phyloP scores from a whole-genome alignment of 1,140 invertebrate genomes.

The Arion vulgaris region DNA sequence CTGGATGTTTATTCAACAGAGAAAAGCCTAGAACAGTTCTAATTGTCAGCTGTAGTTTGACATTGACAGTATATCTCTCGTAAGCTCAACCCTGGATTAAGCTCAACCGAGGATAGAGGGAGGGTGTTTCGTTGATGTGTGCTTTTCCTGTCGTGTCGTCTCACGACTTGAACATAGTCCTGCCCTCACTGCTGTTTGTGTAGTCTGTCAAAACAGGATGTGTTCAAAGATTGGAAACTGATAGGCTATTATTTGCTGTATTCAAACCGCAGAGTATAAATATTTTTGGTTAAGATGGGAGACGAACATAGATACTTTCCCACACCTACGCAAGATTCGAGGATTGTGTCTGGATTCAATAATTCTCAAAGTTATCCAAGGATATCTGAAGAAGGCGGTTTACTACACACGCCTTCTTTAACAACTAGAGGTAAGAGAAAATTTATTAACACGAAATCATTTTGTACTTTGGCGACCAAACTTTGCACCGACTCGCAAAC shows the following conservation, averaged over 20 bases:
- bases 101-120: background rate
- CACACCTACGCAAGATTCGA: background rate
- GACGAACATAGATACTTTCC: conserved; percentile 13
- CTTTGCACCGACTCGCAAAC: background rate
- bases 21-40: background rate
- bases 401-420: background rate
- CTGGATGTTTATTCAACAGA: background rate
- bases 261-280: background rate
- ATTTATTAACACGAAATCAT: background rate
- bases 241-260: background rate
- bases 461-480: conserved; percentile 2
- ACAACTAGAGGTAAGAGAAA: background rate
- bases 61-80: background rate
- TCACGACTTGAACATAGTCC: background rate
- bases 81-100: too few species aligned
- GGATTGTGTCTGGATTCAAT: background rate
- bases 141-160: background rate
- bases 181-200: background rate
- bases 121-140: background rate
- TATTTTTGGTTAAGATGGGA: background rate
- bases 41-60: background rate
- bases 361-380: background rate
- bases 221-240: background rate
- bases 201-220: background rate
- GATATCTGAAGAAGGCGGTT: background rate